These are phyloP conservation scores for Albula goreensis DNA, from an alignment of 2,113 vertebrate species.

Conservation along the genomic window DNA sequence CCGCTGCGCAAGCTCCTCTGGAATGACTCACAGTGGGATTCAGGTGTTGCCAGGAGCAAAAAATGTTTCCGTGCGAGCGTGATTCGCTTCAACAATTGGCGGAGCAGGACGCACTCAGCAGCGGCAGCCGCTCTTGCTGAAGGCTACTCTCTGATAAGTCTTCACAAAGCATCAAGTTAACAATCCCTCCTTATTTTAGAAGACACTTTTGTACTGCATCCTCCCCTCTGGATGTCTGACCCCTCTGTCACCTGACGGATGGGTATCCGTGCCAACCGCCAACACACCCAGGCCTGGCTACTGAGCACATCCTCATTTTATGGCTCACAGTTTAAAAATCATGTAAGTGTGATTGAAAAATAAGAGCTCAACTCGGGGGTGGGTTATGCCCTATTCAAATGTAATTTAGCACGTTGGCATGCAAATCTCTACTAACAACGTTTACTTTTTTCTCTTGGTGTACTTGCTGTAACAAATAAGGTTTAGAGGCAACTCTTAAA, in stretches of 20 bases:
- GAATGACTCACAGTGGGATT: conserved; percentile 74
- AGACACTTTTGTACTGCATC: conserved; percentile 28
- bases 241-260: neutral
- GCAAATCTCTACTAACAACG: too few relatives aligned
- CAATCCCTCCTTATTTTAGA: conserved; percentile 34
- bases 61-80: conserved; percentile 66
- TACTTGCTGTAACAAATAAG: too few relatives aligned
- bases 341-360: neutral
- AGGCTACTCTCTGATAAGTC: conserved; percentile 57
- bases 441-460: too few relatives aligned
- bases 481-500: too few relatives aligned
- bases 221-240: conserved; percentile 24
- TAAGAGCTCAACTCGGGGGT: neutral
- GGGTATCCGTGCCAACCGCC: neutral
- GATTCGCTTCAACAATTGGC: conserved; percentile 61
- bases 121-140: conserved; percentile 54
- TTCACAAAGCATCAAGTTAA: conserved; percentile 40
- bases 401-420: neutral
- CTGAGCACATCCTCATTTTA: neutral
- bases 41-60: conserved; percentile 78
- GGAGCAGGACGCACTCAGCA: conserved; percentile 25
- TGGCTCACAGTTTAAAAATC: neutral
- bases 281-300: neutral
- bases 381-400: neutral
- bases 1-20: conserved; percentile 67